Base-by-base conservation (phyloP, 2,113 vertebrate genomes). In the Ophiodon elongatus region DNA sequence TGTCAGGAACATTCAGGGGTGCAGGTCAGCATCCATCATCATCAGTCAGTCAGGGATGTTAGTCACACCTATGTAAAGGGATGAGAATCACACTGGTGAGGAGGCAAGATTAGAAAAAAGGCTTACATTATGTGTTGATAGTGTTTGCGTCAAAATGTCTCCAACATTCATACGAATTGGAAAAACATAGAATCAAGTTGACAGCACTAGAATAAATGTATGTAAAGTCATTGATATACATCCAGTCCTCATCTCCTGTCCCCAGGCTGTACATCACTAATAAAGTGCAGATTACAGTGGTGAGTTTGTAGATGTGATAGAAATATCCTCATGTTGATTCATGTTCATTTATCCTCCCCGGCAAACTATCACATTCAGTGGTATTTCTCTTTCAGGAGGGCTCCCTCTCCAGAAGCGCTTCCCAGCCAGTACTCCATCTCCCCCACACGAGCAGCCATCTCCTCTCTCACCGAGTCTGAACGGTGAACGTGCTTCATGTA, bases 261-360 rank as follows among this genome's bases (percentile, higher is more conserved):
- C 52, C 17, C 19, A 64, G 27, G 69, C 47, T 25, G 2, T 11
- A 54, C 35, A 45, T 33, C 35, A 37, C 68, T 33, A 25, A 63
- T 35, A 70, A 27, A 45, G 25, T 13, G 11, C 23, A 66, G 67
- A 83, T 76, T 56, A 71, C 35, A 27, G 15, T 15, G 21, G 35
- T 13, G 29, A 59, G 37, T 37, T n/a, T 56, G 43, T 25, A 71
- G 47, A 64, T 71, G 23, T 2, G 29, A 57, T 3, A 33, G n/a
- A n/a, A n/a, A n/a, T n/a, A n/a, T n/a, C n/a, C n/a, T n/a, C n/a
- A n/a, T n/a, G n/a, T n/a, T n/a, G n/a, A n/a, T n/a, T n/a, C n/a
- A n/a, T n/a, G n/a, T n/a, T n/a, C n/a, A n/a, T n/a, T n/a, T n/a
- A n/a, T n/a, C n/a, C n/a, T n/a, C n/a, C n/a, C n/a, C n/a, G n/a